Base-by-base conservation (phyloP, 1,140 invertebrate species). In the Heliconius melpomene region DNA sequence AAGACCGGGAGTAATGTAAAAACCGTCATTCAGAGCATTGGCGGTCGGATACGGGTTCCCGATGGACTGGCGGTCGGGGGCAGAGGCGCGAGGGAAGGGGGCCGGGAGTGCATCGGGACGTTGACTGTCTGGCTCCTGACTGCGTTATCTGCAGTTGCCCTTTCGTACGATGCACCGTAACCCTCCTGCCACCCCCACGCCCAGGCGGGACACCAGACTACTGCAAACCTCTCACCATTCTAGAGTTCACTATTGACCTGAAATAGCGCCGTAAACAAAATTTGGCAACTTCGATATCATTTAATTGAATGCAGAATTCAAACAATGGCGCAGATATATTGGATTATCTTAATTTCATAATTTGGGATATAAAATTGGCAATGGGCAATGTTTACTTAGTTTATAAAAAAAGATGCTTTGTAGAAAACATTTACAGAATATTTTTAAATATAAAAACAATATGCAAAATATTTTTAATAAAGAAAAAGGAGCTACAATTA, bases 131-230 rank as follows among this genome's bases (percentile, higher is more conserved):
- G 92, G 90, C 86, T 88, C 86, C 87, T 86, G 89, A 86, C 86
- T 89, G 91, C 89, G 89, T 92, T 94, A 94, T 94, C 93, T 94
- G 93, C 91, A 94, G 91, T 94, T 92, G 93, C 91, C 93, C 91
- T 93, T 91, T 91, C 86, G 92, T 92, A 92, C 91, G 91, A 93
- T 94, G 91, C 93, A 93, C 93, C 87, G 89, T 91, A 87, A 91
- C 90, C 92, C 91, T 89, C 91, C 88, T 88, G 84, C 87, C 89
- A 92, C 90, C 91, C 93, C 86, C 84, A 86, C 60, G 60, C 60
- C 82, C 72, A 81, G 84, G 73, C 81, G 87, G 84, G 88, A 83
- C 86, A 88, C 77, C 89, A 93, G 86, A 90, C 90, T 89, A 87
- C 90, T 89, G 90, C 90, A 92, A 82, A 88, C 87, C 86, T 87